Evolutionary conservation across 2,888 invertebrate genomes (phyloP), one percentile per base, ranked within the genome.

Genomic region (Pristionchus fissidentatus): DNA sequence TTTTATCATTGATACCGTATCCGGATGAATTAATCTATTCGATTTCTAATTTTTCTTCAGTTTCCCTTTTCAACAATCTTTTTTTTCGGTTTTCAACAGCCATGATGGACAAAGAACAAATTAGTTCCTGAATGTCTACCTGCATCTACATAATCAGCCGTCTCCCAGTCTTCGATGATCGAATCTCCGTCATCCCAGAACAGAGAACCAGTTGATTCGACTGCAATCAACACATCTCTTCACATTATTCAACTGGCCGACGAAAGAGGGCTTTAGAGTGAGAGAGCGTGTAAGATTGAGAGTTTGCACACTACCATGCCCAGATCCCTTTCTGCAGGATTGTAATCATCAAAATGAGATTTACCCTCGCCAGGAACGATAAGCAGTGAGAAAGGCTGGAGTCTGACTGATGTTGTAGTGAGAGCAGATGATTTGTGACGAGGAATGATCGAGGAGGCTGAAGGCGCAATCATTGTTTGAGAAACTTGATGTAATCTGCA

Each of bases 141-240:
- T 46, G 62, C 60, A 5, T 32, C 83, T 66, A 85, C 84, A 52
- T 86, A 87, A 29, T 84, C 81, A 43, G 84, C 84, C 38, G 46
- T 46, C 32, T 79, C 62, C 62, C 60, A 60, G 35, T 29, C 22
- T 3, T 81, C 43, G 22, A 81, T 19, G 35, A 81, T 81, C 80
- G 80, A 60, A 32, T 62, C 62, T 29, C 80, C 80, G 19, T 81
- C 80, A 29, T 81, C 80, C 80, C 80, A 81, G 80, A 81, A 62
- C 26, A 81, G 32, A 41, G 43, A n/a, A 3, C 80, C 80, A 19
- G 57, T 15, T 13, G 83, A 86, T 22, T 84, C 85, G 78, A 83
- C 80, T 60, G 22, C 22, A 62, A 32, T 62, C 29, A 62, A 62
- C 5, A 26, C 62, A 62, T 66, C 35, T 66, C 15, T 3, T n/a